A percentile compares a stretch with the other conserved stretches of the same genome.
Evolutionary conservation across 2,797 vertebrate species (phyloP).

Genomic region (Clamator glandarius): DNA sequence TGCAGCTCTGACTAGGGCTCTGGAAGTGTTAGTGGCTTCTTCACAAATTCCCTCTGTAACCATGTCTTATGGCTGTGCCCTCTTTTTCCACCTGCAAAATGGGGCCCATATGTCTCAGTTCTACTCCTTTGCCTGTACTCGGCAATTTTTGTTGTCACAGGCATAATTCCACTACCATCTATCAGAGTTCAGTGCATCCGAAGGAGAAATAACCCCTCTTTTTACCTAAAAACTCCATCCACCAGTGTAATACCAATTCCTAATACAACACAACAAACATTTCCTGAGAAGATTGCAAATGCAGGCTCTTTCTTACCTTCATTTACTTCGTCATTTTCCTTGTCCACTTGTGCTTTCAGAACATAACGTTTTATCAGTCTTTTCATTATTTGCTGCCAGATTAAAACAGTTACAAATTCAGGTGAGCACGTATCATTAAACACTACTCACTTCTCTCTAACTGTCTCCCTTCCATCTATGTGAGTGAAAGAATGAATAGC

Average conservation of each 20-base stretch:
- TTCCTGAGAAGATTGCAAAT: background rate
- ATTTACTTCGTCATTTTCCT: conserved; percentile 90
- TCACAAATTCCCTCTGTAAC: background rate
- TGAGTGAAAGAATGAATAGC: background rate
- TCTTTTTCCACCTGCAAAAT: background rate
- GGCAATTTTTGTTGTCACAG: background rate
- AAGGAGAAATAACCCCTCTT: background rate
- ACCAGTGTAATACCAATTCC: background rate
- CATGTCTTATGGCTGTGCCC: background rate
- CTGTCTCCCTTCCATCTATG: background rate
- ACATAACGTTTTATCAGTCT: conserved; percentile 90
- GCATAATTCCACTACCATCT: background rate
- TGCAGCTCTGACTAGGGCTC: background rate
- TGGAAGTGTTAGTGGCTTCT: background rate
- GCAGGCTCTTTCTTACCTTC: conserved; percentile 80
- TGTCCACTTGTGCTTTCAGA: conserved; percentile 91
- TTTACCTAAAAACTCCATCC: background rate
- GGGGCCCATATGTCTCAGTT: background rate
- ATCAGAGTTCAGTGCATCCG: background rate
- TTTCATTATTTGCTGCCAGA: conserved; percentile 90
- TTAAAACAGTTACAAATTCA: conserved; percentile 17
- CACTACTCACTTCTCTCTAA: background rate
- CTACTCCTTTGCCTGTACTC: background rate
- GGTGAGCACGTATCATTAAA: background rate
- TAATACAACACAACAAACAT: background rate